Percentiles rank a stretch among this genome's conserved stretches.
These are phyloP conservation scores for Caenorhabditis sp. DNA, from an alignment of 2,888 invertebrate species.

Conservation along the genomic window DNA sequence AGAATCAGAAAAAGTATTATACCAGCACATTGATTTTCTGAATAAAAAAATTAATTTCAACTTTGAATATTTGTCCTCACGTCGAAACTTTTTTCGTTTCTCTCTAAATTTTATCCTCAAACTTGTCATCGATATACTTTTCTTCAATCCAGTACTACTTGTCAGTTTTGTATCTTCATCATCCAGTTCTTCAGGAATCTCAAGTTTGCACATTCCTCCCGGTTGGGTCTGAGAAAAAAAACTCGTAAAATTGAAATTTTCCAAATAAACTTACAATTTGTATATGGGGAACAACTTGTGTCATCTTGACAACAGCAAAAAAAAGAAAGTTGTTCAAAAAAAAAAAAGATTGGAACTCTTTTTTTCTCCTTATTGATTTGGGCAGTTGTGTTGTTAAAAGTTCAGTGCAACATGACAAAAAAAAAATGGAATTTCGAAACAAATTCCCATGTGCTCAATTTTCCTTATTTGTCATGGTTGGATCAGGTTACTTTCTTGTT, in stretches of 20 bases:
- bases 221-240: background rate
- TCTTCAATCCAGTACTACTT: conserved; percentile 8
- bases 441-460: background rate
- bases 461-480: background rate
- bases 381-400: background rate
- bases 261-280: conserved; percentile 3
- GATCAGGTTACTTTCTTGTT: background rate
- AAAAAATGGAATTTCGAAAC: background rate
- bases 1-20: conserved; percentile 46
- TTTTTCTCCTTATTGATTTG: background rate
- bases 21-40: conserved; percentile 56
- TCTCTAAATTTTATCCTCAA: conserved; percentile 15
- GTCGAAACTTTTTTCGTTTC: conserved; percentile 27
- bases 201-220: background rate
- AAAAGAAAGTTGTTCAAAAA: background rate
- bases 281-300: background rate
- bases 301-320: background rate
- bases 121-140: conserved; percentile 23
- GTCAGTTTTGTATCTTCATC: background rate
- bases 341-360: background rate
- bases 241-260: background rate
- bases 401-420: background rate
- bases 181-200: background rate
- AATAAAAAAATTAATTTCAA: too few species aligned
- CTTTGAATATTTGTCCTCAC: conserved; percentile 2